These are phyloP conservation scores for Agrilus planipennis DNA, from an alignment of 1,140 invertebrate genomes.

Conservation along the genomic window DNA sequence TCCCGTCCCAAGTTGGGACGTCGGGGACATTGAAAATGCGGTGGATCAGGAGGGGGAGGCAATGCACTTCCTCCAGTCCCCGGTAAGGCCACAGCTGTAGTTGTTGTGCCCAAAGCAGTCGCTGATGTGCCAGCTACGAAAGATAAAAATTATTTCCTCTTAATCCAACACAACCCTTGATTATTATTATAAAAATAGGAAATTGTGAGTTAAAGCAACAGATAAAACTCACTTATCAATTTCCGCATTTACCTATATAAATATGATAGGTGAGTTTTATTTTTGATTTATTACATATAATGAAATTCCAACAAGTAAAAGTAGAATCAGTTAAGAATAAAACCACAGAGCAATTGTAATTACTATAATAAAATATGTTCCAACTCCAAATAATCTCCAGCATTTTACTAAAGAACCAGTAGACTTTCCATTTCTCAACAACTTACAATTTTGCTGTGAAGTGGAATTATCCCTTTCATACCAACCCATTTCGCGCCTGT, in stretches of 20 bases:
- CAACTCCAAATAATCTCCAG: too few relatives aligned
- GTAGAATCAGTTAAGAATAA: too few relatives aligned
- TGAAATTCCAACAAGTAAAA: too few relatives aligned
- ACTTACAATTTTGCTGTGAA: too few relatives aligned
- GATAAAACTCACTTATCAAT: background rate
- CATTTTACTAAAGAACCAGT: too few relatives aligned
- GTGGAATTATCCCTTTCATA: background rate
- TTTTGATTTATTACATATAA: too few relatives aligned
- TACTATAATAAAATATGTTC: too few relatives aligned
- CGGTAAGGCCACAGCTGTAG: slow-evolving; percentile 21
- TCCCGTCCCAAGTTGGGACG: slow-evolving; percentile 88
- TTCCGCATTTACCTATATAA: background rate
- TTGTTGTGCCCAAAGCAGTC: slow-evolving; percentile 20
- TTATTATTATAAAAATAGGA: background rate
- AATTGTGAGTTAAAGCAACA: background rate
- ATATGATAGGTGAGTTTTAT: too few relatives aligned
- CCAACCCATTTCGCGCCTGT: too few relatives aligned
- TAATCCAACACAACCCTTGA: background rate
- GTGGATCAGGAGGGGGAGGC: slow-evolving; percentile 43
- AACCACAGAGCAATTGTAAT: too few relatives aligned
- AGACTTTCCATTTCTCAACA: too few relatives aligned
- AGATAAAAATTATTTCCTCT: slow-evolving; percentile 5
- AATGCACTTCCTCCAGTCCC: slow-evolving; percentile 30
- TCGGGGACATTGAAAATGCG: slow-evolving; percentile 73
- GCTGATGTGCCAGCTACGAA: slow-evolving; percentile 10